A percentile compares a stretch with the other conserved stretches of the same genome.
These are phyloP conservation scores for Melolontha melolontha DNA, from an alignment of 2,888 invertebrate species.

Conservation along the genomic window DNA sequence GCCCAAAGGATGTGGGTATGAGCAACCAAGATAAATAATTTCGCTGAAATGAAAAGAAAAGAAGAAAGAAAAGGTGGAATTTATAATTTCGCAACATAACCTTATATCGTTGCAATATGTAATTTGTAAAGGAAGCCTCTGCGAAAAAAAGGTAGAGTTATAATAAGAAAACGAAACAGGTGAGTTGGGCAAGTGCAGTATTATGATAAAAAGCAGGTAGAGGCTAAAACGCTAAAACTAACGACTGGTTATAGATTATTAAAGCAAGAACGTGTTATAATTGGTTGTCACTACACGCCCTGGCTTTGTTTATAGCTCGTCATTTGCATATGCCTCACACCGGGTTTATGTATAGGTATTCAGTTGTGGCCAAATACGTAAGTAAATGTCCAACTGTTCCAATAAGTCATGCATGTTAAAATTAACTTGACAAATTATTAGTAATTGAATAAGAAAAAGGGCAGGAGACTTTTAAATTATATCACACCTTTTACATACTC, in stretches of 20 bases:
- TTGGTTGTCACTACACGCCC: slow-evolving; percentile 61
- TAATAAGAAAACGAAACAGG: slow-evolving; percentile 41
- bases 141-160: slow-evolving; percentile 11
- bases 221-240: slow-evolving; percentile 43
- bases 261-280: slow-evolving; percentile 56
- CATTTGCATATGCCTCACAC: slow-evolving; percentile 58
- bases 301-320: slow-evolving; percentile 58
- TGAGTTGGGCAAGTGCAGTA: slow-evolving; percentile 39
- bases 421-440: slow-evolving; percentile 42
- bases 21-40: slow-evolving; percentile 13
- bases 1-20: neutral
- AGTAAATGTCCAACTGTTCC: slow-evolving; percentile 41
- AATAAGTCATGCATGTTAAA: slow-evolving; percentile 42
- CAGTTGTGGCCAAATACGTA: slow-evolving; percentile 41
- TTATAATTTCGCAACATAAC: slow-evolving; percentile 26
- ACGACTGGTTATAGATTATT: slow-evolving; percentile 53
- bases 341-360: slow-evolving; percentile 35
- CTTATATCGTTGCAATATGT: slow-evolving; percentile 6
- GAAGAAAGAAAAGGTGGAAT: neutral
- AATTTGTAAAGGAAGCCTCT: slow-evolving; percentile 21
- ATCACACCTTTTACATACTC: slow-evolving; percentile 37
- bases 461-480: slow-evolving; percentile 29
- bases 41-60: slow-evolving; percentile 2
- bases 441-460: slow-evolving; percentile 39
- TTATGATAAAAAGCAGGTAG: slow-evolving; percentile 44